Evolutionary conservation across 1,140 invertebrate genomes (phyloP).

Genomic region (Drosophila kanapiae): DNA sequence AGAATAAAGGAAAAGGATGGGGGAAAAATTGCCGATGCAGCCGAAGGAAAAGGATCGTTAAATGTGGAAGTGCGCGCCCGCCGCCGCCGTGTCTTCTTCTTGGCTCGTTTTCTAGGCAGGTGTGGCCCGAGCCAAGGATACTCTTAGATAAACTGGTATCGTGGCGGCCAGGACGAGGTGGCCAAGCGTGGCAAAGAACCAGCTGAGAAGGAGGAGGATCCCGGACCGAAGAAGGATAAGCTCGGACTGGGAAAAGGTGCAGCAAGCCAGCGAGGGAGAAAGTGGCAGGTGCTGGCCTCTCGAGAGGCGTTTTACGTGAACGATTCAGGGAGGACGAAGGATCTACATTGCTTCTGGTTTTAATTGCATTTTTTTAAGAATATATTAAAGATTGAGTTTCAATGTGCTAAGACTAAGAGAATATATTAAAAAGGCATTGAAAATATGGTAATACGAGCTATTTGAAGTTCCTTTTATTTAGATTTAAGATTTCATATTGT

Average conservation of each 20-base stretch:
- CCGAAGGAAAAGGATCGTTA: constrained; percentile 64
- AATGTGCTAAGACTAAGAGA: too few relatives aligned
- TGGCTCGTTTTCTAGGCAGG: constrained; percentile 72
- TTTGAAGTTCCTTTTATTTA: too few relatives aligned
- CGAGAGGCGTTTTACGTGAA: neutral
- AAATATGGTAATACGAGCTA: too few relatives aligned
- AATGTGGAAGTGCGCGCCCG: constrained; percentile 61
- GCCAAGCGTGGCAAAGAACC: constrained; percentile 57
- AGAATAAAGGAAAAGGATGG: constrained; percentile 25
- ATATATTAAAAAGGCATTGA: neutral
- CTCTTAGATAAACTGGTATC: constrained; percentile 70
- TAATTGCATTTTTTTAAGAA: neutral
- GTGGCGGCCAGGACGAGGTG: constrained; percentile 67
- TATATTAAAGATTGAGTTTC: neutral
- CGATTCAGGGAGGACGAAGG: neutral
- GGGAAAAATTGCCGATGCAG: constrained; percentile 34
- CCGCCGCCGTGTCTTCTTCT: constrained; percentile 68
- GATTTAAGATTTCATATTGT: too few relatives aligned
- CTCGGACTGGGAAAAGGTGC: constrained; percentile 35
- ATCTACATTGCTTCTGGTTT: neutral
- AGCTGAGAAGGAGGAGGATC: constrained; percentile 13
- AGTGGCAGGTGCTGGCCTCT: constrained; percentile 42
- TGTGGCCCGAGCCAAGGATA: constrained; percentile 60
- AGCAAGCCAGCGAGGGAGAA: constrained; percentile 30
- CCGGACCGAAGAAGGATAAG: constrained; percentile 23